Base-by-base conservation (phyloP, 2,888 invertebrate genomes). In the Drosophila longiperda region DNA sequence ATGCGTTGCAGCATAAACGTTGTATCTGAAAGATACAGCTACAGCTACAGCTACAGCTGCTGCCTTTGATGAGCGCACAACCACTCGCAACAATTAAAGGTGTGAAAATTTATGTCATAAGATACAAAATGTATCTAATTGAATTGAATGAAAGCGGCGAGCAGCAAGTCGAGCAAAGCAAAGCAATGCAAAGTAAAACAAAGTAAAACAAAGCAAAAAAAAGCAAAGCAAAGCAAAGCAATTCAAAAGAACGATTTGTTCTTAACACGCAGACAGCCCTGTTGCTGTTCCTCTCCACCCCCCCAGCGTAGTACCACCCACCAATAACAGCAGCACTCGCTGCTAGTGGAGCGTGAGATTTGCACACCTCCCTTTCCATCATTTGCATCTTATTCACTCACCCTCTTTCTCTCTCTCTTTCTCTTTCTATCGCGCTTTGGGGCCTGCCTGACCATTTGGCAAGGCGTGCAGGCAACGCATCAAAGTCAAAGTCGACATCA, bases 51-150 rank as follows among this genome's bases (percentile, higher is more conserved):
- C 1, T 4, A 49, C 49, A 49, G 49, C 40, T 17, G 67, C 38
- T 57, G 74, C 29, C 55, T 60, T 59, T 65, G 65, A 54, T 58
- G 57, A 17, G 33, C 54, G 55, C 59, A 36, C 59, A 54, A 11
- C 34, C 33, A 3, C 26, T 33, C 32, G 59, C 67, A 57, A 72
- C 72, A 69, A 76, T 74, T 60, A 68, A 78, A 90, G 89, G 87
- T 88, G 87, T 87, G 89, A 88, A 88, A 90, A 89, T 80, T 77
- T 84, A 76, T 89, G 90, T 88, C 89, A 89, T 87, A 87, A 90
- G 90, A 89, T 88, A 88, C 87, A 88, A 90, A 88, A 88, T 90
- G 90, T 89, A 90, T 90, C 90, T 90, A 88, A 88, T 88, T 88
- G 90, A 84, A 84, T 82, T 90, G 89, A 83, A 75, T 80, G 87